Evolutionary conservation across 2,888 invertebrate genomes (phyloP), one percentile per base, ranked within the genome.

Genomic region (Coecobrya sp.): DNA sequence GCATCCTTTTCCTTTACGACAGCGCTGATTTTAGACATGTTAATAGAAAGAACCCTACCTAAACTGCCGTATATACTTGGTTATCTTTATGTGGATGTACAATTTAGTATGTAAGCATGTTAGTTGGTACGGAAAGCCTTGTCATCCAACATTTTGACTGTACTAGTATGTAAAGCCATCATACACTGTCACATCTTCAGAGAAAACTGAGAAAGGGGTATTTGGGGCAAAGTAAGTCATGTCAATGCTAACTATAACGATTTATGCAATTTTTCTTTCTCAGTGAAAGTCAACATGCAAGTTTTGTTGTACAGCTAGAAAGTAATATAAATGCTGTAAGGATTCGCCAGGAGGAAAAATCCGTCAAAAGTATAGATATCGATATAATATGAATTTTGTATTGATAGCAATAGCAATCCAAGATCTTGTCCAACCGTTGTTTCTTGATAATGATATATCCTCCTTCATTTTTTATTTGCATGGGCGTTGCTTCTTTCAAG

Each of bases 401-500:
- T 73, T 76, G 76, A n/a, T n/a, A n/a, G n/a, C n/a, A n/a, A 45
- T 76, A 45, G 5, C 27, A 68, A 68, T 45, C 76, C 76, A n/a
- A 45, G 76, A 45, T 45, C 42, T 76, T 25, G 11, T 8, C 76
- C 49, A 76, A 76, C 76, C 45, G 45, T 76, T 10, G 25, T 5
- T 19, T 22, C 49, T 76, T 76, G 45, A 76, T 76, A 76, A 76
- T 76, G 49, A 76, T 76, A 76, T 76, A 22, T 45, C 22, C 16
- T 36, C 42, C 70, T 36, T 36, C 36, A 73, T 45, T 76, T 76
- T 76, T 76, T 76, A 49, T 76, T 49, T 76, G 76, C 22, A 76
- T 76, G 76, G 76, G 76, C 76, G 76, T 76, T 76, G 45, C 76
- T 76, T 42, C 45, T n/a, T 22, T 27, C 22, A 76, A 76, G 76